phyloP scores from a whole-genome alignment of 2,888 invertebrate genomes.

The Noctua janthina region DNA sequence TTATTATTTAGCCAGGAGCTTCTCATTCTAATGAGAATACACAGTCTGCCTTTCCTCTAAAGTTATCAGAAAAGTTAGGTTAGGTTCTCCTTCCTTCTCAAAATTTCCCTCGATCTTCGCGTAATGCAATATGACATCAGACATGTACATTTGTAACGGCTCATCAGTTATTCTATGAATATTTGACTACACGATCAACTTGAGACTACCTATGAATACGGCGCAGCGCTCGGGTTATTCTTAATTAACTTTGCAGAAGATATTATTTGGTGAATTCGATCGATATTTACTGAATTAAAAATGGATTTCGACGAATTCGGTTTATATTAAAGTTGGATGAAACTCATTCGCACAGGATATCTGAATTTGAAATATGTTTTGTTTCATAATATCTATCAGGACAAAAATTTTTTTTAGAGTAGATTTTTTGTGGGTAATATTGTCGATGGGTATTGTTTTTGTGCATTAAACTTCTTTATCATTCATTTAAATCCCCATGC shows the following conservation, averaged over 20 bases:
- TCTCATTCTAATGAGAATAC: too few species aligned
- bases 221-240: conserved; percentile 1
- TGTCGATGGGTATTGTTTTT: neutral
- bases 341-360: neutral
- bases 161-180: conserved; percentile 70
- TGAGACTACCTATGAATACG: conserved; percentile 20
- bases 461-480: neutral
- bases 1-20: too few species aligned
- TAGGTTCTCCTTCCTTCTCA: neutral
- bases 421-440: too few species aligned
- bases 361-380: conserved; percentile 10
- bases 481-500: neutral
- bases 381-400: neutral
- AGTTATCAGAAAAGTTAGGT: neutral
- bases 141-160: conserved; percentile 46
- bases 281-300: conserved; percentile 9
- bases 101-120: neutral
- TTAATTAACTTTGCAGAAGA: conserved; percentile 52
- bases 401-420: too few species aligned
- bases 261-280: conserved; percentile 30
- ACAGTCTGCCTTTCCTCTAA: neutral
- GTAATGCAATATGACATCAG: conserved; percentile 42
- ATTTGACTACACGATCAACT: conserved; percentile 54
- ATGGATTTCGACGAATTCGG: conserved; percentile 8
- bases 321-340: conserved; percentile 18